Evolutionary conservation across 2,113 vertebrate genomes (phyloP), one percentile per base, ranked within the genome.

Genomic region (Perognathus longimembris): DNA sequence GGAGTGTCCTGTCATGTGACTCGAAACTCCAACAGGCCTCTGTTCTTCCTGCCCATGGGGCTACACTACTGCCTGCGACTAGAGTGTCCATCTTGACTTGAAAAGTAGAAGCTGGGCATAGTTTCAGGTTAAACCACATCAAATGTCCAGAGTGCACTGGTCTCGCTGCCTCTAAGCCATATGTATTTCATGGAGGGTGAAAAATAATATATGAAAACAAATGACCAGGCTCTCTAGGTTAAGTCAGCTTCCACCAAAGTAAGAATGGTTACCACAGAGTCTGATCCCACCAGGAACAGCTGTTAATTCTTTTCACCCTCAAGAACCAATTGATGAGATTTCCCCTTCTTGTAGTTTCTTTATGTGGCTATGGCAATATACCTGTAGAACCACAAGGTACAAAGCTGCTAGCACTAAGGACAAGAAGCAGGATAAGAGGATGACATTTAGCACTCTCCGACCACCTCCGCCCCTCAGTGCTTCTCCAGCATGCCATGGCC

Each of bases 11-110:
- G 63, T 50, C 42, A 67, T 38, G 73, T 79, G 22, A 59, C 12
- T 82, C 88, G 4, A 54, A 87, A 66, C 18, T 69, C 32, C 64
- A 22, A n/a, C 42, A 20, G 64, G 59, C 57, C 66, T 59, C 74
- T 40, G 76, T n/a, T 92, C 78, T 82, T 64, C 67, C 93, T 50
- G 59, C 73, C 85, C 88, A 32, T 18, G 12, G 86, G 45, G 77
- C 34, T 36, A 42, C 18, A 76, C 34, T 36, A 42, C 18, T 73
- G 26, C 34, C 45, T 54, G 38, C 50, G n/a, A 24, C 14, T 1
- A 22, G 2, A 61, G 18, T 17, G 36, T 50, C 36, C 50, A 3
- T 7, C 32, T 26, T 69, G 75, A 71, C 64, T 45, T 32, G 38
- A 64, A 59, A 89, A 85, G 54, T 0, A 85, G 70, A 80, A 73